Conservation (phyloP, 2,888 invertebrate species). For the Auanema freiburgensis region DNA sequence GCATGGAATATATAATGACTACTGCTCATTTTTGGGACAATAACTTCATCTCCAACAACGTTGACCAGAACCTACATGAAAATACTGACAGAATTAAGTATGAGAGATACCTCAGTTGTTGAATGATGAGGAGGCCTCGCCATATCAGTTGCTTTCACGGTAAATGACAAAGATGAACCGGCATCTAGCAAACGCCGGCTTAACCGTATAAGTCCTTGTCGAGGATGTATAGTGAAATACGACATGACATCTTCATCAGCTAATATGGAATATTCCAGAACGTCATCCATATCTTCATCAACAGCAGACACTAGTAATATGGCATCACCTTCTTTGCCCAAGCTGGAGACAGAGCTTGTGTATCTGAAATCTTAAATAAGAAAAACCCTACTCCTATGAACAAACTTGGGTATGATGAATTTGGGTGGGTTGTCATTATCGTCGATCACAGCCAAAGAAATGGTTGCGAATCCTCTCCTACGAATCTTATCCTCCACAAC, state of each 20-base stretch:
- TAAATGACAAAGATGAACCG: slow-evolving; percentile 82
- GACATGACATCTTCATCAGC: slow-evolving; percentile 21
- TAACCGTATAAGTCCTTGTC: slow-evolving; percentile 27
- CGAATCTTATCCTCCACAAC: slow-evolving; percentile 28
- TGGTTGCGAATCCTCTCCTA: slow-evolving; percentile 48
- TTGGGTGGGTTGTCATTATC: slow-evolving; percentile 96
- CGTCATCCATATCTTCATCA: slow-evolving; percentile 37
- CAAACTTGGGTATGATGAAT: slow-evolving; percentile 69
- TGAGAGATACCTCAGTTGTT: slow-evolving; percentile 80
- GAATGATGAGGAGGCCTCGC: slow-evolving; percentile 76
- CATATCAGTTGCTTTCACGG: slow-evolving; percentile 83
- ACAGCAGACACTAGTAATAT: slow-evolving; percentile 42
- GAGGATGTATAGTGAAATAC: slow-evolving; percentile 35
- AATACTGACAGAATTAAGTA: not conserved
- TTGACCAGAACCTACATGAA: slow-evolving; percentile 61
- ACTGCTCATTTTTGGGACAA: slow-evolving; percentile 77
- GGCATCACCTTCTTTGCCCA: slow-evolving; percentile 42
- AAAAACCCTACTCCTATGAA: too few species aligned
- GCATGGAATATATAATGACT: slow-evolving; percentile 79
- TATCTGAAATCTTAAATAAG: slow-evolving; percentile 21
- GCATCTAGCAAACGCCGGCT: slow-evolving; percentile 64
- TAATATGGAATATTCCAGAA: slow-evolving; percentile 35
- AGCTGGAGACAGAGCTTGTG: slow-evolving; percentile 34
- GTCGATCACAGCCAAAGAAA: slow-evolving; percentile 69
- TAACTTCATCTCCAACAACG: slow-evolving; percentile 68